phyloP scores from a whole-genome alignment of 2,797 vertebrate genomes.

The Esox lucius region DNA sequence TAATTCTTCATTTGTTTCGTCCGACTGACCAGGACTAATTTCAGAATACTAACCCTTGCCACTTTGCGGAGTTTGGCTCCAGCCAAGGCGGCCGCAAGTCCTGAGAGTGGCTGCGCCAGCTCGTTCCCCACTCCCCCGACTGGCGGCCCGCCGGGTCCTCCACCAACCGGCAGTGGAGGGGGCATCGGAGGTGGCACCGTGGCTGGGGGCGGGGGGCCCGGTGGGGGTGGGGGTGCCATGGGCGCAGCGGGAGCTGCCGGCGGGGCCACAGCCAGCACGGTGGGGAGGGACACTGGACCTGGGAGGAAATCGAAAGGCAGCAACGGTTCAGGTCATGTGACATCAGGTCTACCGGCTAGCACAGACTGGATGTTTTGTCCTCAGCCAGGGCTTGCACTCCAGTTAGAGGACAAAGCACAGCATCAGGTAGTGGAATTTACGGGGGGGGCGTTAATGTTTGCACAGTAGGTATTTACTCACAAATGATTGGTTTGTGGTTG shows the following conservation, averaged over 20 bases:
- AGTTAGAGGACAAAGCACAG: background rate
- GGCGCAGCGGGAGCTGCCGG: slow-evolving; percentile 63
- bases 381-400: background rate
- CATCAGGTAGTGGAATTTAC: background rate
- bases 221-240: slow-evolving; percentile 70
- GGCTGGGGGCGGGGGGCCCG: slow-evolving; percentile 71
- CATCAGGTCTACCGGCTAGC: background rate
- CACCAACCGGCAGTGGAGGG: slow-evolving; percentile 83
- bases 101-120: slow-evolving; percentile 72
- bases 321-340: slow-evolving; percentile 31
- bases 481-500: too few relatives aligned
- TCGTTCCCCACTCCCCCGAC: slow-evolving; percentile 76
- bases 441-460: background rate
- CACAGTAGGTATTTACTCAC: background rate
- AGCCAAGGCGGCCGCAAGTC: slow-evolving; percentile 93
- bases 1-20: background rate
- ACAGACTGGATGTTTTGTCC: background rate
- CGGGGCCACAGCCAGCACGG: slow-evolving; percentile 78
- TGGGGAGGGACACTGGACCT: slow-evolving; percentile 87
- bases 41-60: slow-evolving; percentile 82
- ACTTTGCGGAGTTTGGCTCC: slow-evolving; percentile 97
- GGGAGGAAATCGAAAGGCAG: slow-evolving; percentile 57
- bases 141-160: slow-evolving; percentile 72
- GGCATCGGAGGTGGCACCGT: slow-evolving; percentile 76
- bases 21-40: background rate